Percentiles rank a stretch among this genome's conserved stretches.
Conservation (phyloP, 2,113 vertebrate species). For the Ellobius talpinus region DNA sequence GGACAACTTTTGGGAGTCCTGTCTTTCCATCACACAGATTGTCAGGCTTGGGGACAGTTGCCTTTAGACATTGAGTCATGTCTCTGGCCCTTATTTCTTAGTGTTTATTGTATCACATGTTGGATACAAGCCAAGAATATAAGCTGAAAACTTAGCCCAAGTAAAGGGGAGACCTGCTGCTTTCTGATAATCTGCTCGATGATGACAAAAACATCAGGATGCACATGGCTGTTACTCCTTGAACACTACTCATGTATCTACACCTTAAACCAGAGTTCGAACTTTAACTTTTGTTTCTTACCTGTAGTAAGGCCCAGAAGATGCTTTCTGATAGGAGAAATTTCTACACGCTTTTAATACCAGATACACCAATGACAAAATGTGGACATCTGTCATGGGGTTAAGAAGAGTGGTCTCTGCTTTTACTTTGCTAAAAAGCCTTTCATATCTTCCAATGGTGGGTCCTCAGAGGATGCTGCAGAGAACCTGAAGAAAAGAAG, state of each 20-base stretch:
- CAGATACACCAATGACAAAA: neutral
- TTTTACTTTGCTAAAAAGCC: neutral
- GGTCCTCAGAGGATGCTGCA: neutral
- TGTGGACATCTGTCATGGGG: neutral
- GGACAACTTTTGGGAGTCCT: neutral
- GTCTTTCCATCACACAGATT: neutral
- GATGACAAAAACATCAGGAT: neutral
- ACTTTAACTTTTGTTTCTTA: neutral
- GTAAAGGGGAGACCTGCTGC: neutral
- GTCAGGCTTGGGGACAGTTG: neutral
- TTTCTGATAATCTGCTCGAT: constrained; percentile 1
- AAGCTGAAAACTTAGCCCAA: neutral
- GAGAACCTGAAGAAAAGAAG: neutral
- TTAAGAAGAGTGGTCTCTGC: neutral
- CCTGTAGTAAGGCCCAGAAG: neutral
- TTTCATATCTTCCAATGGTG: neutral
- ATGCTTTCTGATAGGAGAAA: neutral
- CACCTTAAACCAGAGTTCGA: neutral
- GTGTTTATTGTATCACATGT: neutral
- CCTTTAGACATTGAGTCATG: neutral
- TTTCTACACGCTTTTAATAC: neutral
- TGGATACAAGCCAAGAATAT: neutral
- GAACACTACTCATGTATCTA: neutral
- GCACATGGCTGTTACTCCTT: neutral
- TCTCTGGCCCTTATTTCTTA: neutral